phyloP scores from a whole-genome alignment of 1,140 invertebrate genomes.

The Leucophenga varia region DNA sequence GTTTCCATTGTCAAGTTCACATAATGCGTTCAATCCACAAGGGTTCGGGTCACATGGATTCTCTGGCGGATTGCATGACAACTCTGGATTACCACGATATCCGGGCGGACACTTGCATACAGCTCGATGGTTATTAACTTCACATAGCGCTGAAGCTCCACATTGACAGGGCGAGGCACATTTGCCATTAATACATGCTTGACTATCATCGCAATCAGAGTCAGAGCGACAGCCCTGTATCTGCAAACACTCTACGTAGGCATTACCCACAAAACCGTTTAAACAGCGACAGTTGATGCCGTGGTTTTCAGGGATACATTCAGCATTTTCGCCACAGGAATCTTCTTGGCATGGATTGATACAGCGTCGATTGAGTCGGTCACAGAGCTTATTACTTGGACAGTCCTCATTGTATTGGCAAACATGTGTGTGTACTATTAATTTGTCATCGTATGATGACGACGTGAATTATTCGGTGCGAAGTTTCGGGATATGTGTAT shows the following conservation, averaged over 20 bases:
- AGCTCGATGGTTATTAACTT: slow-evolving; percentile 71
- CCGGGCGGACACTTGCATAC: slow-evolving; percentile 76
- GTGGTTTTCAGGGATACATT: slow-evolving; percentile 76
- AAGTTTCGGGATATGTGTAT: slow-evolving; percentile 31
- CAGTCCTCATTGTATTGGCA: slow-evolving; percentile 91
- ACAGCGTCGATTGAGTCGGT: slow-evolving; percentile 77
- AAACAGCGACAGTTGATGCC: slow-evolving; percentile 76
- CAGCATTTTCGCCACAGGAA: slow-evolving; percentile 81
- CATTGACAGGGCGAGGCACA: slow-evolving; percentile 76
- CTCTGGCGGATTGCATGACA: slow-evolving; percentile 63
- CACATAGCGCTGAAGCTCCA: slow-evolving; percentile 74
- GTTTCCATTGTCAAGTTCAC: slow-evolving; percentile 82
- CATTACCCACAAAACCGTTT: slow-evolving; percentile 75
- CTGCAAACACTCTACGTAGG: slow-evolving; percentile 71
- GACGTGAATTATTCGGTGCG: slow-evolving; percentile 46
- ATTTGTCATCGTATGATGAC: slow-evolving; percentile 15
- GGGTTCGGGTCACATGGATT: slow-evolving; percentile 82
- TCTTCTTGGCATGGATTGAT: slow-evolving; percentile 81
- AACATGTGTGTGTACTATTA: slow-evolving; percentile 65
- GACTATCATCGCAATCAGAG: slow-evolving; percentile 67
- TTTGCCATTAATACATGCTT: slow-evolving; percentile 74
- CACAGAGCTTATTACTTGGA: slow-evolving; percentile 76
- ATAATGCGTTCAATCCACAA: slow-evolving; percentile 79
- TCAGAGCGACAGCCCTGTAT: slow-evolving; percentile 70
- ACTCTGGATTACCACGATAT: slow-evolving; percentile 70